A percentile compares a stretch with the other conserved stretches of the same genome.
Conservation (phyloP, 2,888 invertebrate species). For the Eupithecia insigniata region DNA sequence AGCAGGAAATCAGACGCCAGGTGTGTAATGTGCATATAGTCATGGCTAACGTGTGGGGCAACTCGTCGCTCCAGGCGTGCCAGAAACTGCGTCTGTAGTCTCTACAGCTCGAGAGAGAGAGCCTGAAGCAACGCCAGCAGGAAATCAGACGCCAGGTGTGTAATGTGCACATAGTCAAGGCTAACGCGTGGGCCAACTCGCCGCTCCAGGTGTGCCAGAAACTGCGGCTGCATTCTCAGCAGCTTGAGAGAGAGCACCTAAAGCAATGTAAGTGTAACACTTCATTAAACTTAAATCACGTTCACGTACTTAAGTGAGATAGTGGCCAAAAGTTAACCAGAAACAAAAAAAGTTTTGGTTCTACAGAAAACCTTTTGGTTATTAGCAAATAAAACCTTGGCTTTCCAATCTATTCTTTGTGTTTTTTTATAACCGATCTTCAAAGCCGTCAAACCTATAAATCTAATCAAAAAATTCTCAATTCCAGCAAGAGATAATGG, state of each 20-base stretch:
- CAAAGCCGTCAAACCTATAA: not conserved
- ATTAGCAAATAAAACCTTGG: not conserved
- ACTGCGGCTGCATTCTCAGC: constrained; percentile 91
- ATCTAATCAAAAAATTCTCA: constrained; percentile 5
- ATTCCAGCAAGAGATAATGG: constrained; percentile 89
- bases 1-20: constrained; percentile 95
- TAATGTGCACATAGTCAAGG: constrained; percentile 44
- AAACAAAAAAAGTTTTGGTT: not conserved
- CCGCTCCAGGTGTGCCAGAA: constrained; percentile 87
- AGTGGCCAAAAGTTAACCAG: not conserved
- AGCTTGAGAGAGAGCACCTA: constrained; percentile 94
- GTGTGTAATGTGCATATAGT: constrained; percentile 65
- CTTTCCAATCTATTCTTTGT: not conserved
- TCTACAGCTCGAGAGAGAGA: constrained; percentile 94
- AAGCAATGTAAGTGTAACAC: too few species aligned
- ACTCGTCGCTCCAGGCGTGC: constrained; percentile 71
- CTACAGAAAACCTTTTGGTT: not conserved
- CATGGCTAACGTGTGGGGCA: constrained; percentile 82
- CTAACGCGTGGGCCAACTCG: constrained; percentile 81
- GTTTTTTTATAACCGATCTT: not conserved
- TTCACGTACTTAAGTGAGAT: not conserved
- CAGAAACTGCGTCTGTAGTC: constrained; percentile 92
- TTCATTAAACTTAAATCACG: not conserved
- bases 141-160: constrained; percentile 94
- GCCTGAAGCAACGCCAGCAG: constrained; percentile 93